phyloP scores from a whole-genome alignment of 2,797 vertebrate species.

The Limosa lapponica region DNA sequence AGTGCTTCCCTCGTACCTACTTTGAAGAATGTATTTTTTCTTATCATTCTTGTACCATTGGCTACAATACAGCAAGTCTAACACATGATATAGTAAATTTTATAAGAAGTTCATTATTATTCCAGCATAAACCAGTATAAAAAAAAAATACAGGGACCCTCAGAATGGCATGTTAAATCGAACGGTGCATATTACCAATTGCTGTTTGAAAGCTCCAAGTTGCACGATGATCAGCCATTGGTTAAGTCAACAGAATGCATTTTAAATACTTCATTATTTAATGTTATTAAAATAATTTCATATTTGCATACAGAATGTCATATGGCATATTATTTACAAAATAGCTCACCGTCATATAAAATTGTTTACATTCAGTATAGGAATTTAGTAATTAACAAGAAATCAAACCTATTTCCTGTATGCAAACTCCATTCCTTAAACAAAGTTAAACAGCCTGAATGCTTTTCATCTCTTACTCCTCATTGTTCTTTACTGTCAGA shows the following conservation, averaged over 20 bases:
- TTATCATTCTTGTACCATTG: neutral
- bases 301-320: conserved; percentile 56
- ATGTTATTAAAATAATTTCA: conserved; percentile 67
- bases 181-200: neutral
- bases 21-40: neutral
- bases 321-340: conserved; percentile 59
- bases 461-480: neutral
- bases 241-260: neutral
- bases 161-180: neutral
- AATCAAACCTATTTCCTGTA: neutral
- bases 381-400: neutral
- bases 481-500: neutral
- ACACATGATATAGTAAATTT: neutral
- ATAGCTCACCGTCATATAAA: conserved; percentile 16
- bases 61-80: neutral
- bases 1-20: neutral
- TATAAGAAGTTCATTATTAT: neutral
- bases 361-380: conserved; percentile 34
- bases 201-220: neutral
- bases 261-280: conserved; percentile 51
- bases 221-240: neutral
- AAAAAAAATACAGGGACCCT: neutral
- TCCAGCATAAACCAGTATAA: neutral
- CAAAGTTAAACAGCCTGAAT: neutral
- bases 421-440: neutral